Conservation (phyloP, 1,140 invertebrate genomes). For the Dendrolimus punctatus region DNA sequence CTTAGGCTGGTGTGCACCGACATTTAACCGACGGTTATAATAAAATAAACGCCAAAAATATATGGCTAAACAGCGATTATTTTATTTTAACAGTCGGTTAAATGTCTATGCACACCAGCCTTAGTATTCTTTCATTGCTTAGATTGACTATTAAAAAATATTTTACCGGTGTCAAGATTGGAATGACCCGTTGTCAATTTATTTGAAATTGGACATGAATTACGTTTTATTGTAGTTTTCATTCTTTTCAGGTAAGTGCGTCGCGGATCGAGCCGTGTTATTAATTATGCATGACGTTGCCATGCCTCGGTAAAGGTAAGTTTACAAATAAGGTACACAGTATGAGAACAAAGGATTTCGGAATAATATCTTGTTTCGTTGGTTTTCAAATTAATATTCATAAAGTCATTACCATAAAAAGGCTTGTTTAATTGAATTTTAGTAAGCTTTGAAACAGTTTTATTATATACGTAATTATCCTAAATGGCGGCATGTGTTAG, state of each 20-base stretch:
- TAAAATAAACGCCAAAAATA: too few species aligned
- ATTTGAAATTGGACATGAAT: constrained; percentile 26
- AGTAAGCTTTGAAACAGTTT: constrained; percentile 24
- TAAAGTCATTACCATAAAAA: constrained; percentile 21
- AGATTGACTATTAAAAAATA: not conserved
- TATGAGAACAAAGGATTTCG: constrained; percentile 7
- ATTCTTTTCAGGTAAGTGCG: constrained; percentile 44
- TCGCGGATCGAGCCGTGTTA: constrained; percentile 11
- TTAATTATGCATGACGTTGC: constrained; percentile 9
- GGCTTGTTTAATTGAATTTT: constrained; percentile 27
- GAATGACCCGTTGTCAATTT: constrained; percentile 4
- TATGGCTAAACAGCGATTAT: too few species aligned
- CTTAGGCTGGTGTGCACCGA: too few species aligned
- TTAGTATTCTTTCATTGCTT: too few species aligned
- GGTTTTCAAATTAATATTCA: constrained; percentile 21
- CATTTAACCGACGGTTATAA: too few species aligned
- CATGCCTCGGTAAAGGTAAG: constrained; percentile 8
- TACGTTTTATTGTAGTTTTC: constrained; percentile 39
- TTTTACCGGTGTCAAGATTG: not conserved
- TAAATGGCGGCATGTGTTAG: constrained; percentile 14
- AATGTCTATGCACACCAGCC: too few species aligned
- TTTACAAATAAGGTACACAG: constrained; percentile 6
- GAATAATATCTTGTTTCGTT: constrained; percentile 12
- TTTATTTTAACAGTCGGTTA: too few species aligned
- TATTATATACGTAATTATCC: constrained; percentile 19